A percentile compares a stretch with the other conserved stretches of the same genome.
Conservation (phyloP, 2,888 invertebrate genomes). For the Meteorus cinctellus region DNA sequence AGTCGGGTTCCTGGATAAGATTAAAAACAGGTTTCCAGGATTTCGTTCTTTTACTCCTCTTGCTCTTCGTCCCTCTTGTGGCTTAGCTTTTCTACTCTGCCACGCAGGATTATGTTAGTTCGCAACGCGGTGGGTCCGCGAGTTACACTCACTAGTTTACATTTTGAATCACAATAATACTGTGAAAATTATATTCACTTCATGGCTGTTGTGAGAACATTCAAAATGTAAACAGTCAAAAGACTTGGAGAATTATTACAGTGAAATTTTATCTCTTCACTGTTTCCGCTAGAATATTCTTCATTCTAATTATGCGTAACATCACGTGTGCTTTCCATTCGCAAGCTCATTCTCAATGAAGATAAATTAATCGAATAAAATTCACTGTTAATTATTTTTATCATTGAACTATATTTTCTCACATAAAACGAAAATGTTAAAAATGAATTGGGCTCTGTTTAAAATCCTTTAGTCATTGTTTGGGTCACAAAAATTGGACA, state of each 20-base stretch:
- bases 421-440: too few species aligned
- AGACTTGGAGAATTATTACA: not conserved
- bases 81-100: constrained; percentile 20
- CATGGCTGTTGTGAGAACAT: not conserved
- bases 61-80: not conserved
- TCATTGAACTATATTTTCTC: too few species aligned
- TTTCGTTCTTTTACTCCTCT: constrained; percentile 43
- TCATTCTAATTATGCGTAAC: not conserved
- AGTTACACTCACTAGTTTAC: constrained; percentile 9
- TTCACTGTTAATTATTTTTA: not conserved
- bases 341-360: not conserved
- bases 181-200: not conserved
- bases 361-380: not conserved
- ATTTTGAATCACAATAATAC: not conserved
- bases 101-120: constrained; percentile 26
- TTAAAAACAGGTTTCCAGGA: constrained; percentile 49
- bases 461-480: too few species aligned
- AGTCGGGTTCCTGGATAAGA: constrained; percentile 34
- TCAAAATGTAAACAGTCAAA: not conserved
- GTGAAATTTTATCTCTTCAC: not conserved
- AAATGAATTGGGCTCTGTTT: too few species aligned
- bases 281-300: not conserved
- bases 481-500: too few species aligned
- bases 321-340: too few species aligned
- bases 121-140: constrained; percentile 29